Conservation (phyloP, 2,113 vertebrate species). For the Marcusenius ussheri region DNA sequence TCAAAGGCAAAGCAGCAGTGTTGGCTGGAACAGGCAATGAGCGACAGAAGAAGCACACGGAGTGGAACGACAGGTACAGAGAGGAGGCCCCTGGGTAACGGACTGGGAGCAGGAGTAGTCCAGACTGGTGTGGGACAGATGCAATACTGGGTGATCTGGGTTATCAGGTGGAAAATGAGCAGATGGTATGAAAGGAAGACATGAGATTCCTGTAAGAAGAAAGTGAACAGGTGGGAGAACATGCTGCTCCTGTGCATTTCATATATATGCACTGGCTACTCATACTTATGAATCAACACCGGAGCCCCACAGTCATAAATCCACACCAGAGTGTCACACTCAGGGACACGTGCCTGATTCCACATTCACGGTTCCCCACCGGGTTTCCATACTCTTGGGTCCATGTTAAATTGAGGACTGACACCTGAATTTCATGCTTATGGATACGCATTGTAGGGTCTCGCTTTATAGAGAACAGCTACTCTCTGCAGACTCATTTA, state of each 20-base stretch:
- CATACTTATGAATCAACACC: not conserved
- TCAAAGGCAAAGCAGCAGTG: not conserved
- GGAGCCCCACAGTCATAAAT: not conserved
- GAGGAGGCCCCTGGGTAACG: not conserved
- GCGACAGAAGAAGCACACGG: not conserved
- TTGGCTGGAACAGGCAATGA: not conserved
- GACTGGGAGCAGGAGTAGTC: not conserved
- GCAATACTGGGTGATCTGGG: not conserved
- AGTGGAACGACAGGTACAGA: not conserved
- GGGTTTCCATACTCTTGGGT: not conserved
- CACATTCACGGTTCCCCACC: not conserved
- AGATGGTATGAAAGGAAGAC: not conserved
- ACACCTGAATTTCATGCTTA: not conserved
- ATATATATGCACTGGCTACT: not conserved
- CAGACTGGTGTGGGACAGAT: not conserved
- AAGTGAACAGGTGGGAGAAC: not conserved
- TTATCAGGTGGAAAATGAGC: not conserved
- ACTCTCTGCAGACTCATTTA: not conserved
- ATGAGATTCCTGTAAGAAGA: not conserved
- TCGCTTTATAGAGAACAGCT: not conserved
- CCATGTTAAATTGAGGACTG: not conserved
- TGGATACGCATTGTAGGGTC: not conserved
- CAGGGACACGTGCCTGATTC: not conserved
- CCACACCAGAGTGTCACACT: not conserved
- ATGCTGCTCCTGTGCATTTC: not conserved